A percentile compares a stretch with the other conserved stretches of the same genome.
Conservation (phyloP, 2,113 vertebrate species). For the crab-eating macaque (Macaca fascicularis) region DNA sequence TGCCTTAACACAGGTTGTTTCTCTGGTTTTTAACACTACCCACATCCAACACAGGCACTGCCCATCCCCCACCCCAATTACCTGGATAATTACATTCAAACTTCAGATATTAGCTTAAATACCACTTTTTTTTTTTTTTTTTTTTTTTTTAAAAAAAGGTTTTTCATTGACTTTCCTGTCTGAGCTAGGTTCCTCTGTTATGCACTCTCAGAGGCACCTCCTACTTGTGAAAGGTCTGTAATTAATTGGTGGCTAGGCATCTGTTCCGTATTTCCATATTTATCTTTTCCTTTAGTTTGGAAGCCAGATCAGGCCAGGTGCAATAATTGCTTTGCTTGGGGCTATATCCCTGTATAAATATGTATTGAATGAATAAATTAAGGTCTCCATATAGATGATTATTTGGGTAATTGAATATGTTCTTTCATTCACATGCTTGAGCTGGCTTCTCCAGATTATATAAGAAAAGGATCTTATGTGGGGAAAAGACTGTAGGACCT, state of each 20-base stretch:
- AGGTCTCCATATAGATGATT: neutral
- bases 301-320: neutral
- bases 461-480: neutral
- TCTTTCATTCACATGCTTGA: neutral
- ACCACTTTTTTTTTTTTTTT: neutral
- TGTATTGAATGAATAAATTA: neutral
- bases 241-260: neutral
- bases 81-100: neutral
- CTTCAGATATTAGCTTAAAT: neutral
- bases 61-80: neutral
- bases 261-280: neutral
- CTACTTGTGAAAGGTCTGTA: neutral
- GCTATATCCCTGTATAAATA: neutral
- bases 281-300: neutral
- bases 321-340: neutral
- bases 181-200: neutral
- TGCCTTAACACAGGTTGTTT: neutral
- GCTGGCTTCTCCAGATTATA: neutral
- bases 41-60: accelerated
- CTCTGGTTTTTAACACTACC: neutral
- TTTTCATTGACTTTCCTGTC: neutral
- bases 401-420: neutral
- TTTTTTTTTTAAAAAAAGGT: no score
- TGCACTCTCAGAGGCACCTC: neutral
- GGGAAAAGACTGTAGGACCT: neutral